Base-by-base conservation (phyloP, 2,113 vertebrate species). In the Saccopteryx bilineata region DNA sequence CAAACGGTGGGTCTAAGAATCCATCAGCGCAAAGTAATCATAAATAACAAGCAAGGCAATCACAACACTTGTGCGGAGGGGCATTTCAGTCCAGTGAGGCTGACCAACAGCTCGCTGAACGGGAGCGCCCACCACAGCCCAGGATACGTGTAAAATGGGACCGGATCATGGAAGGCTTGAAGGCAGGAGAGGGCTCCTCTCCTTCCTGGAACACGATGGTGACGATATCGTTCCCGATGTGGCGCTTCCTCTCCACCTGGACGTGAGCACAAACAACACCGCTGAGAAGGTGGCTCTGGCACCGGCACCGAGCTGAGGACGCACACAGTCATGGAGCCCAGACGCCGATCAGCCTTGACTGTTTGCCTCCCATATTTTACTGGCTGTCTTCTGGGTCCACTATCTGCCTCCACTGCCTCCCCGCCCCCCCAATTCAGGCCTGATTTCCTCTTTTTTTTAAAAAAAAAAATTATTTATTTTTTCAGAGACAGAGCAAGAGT, bases 71-170 rank as follows among this genome's bases (percentile, higher is more conserved):
- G 63, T n/a, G n/a, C 52, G 3, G 50, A n/a, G 54, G 48, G 78
- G 21, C 82, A 21, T n/a, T 33, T 63, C 15, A 28, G 66, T 54
- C 65, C 61, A 31, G 1, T 0, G 17, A 87, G 91, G 69, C 48
- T 12, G 46, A 76, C n/a, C 26, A 11, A 21, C 12, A 58, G 39
- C 58, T 24, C 13, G 21, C n/a, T 5, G 14, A 13, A 8, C 9
- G 0, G 50, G 61, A 83, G n/a, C 17, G 14, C 19, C 33, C 23
- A 2, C 39, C 82, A 48, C 50, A 72, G 83, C 96, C 79, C 98
- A 99, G 99, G 99, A 99, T 99, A 99, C 99, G 99, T 80, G 99
- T 99, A 96, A 99, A 99, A 98, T 99, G 99, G 90, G 99, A 99
- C 87, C 99, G 99, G 98, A 99, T 99, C 99, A 99, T 99, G 83